A percentile compares a stretch with the other conserved stretches of the same genome.
Conservation (phyloP, 2,797 vertebrate genomes). For the Coluber constrictor region DNA sequence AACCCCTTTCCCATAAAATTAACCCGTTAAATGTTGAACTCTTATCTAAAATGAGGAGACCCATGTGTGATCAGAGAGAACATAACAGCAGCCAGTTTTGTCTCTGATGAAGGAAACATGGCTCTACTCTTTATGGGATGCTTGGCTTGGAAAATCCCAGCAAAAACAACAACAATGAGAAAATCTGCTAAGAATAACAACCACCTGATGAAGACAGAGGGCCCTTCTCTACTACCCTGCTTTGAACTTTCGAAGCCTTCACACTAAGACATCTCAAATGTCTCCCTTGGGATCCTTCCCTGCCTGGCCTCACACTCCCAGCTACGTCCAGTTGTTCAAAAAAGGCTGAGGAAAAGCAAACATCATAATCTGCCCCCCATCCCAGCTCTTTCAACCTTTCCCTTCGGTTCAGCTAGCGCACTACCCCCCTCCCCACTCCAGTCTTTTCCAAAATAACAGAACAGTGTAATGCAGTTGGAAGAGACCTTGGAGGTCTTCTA, state of each 20-base stretch:
- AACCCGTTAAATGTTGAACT: too few relatives aligned
- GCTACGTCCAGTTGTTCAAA: fast-evolving
- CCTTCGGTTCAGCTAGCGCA: neutral
- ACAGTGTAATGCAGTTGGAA: neutral
- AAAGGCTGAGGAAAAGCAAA: neutral
- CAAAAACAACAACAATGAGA: neutral
- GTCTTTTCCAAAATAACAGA: neutral
- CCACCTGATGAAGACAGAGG: neutral
- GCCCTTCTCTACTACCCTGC: too few relatives aligned
- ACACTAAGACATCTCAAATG: neutral
- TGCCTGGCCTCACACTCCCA: fast-evolving
- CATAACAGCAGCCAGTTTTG: neutral
- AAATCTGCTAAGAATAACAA: neutral
- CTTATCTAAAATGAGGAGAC: neutral
- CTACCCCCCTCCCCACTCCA: neutral
- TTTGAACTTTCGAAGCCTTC: neutral
- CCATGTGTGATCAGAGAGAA: neutral
- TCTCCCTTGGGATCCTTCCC: neutral
- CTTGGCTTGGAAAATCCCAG: neutral
- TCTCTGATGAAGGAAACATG: neutral
- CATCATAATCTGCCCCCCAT: neutral
- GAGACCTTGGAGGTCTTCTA: neutral
- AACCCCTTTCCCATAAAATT: too few relatives aligned
- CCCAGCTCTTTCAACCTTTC: neutral
- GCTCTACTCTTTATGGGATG: neutral